phyloP scores from a whole-genome alignment of 2,113 vertebrate species.

The Engraulis encrasicolus region DNA sequence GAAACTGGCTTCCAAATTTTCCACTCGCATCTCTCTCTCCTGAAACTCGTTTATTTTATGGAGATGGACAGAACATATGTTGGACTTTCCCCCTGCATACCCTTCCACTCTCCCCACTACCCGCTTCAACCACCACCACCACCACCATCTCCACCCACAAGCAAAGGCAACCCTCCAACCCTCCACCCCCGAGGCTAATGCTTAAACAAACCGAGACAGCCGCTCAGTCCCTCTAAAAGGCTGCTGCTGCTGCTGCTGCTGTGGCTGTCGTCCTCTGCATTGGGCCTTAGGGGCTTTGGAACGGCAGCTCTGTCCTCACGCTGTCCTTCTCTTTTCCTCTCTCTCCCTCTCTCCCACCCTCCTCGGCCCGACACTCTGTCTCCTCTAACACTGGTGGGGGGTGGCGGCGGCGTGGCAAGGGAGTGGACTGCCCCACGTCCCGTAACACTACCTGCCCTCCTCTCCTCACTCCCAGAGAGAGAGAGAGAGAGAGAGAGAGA shows the following conservation, averaged over 20 bases:
- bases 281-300: too few relatives aligned
- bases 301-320: background rate
- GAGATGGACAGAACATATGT: slow-evolving; percentile 31
- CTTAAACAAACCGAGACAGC: background rate
- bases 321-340: background rate
- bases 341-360: too few relatives aligned
- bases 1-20: slow-evolving; percentile 18
- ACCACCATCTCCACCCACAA: background rate
- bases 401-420: too few relatives aligned
- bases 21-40: slow-evolving; percentile 14
- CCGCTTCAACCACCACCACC: background rate
- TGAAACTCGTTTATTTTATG: slow-evolving; percentile 17
- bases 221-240: background rate
- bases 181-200: too few relatives aligned
- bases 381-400: background rate
- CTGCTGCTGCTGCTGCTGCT: background rate
- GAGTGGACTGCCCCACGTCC: background rate
- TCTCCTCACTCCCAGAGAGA: too few relatives aligned
- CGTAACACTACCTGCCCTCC: too few relatives aligned
- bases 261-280: too few relatives aligned
- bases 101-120: background rate
- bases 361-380: background rate
- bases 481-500: too few relatives aligned
- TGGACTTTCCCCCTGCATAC: background rate
- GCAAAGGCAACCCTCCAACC: too few relatives aligned